Evolutionary conservation across 2,888 invertebrate species (phyloP).

Genomic region (Lasius fuliginosus): DNA sequence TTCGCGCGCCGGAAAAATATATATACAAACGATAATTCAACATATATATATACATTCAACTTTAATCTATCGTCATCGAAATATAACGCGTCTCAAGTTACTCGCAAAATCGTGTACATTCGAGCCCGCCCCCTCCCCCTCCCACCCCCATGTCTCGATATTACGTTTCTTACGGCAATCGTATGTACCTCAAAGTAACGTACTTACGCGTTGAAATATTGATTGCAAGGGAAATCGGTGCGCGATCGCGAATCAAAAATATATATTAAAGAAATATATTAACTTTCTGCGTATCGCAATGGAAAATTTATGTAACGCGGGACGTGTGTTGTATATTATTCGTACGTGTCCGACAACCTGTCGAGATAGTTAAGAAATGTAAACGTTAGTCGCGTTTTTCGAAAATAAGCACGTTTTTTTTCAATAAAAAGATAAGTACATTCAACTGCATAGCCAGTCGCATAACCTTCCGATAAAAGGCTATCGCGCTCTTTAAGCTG

Average conservation of each 20-base stretch:
- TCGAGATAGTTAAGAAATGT: not conserved
- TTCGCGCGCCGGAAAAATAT: not conserved
- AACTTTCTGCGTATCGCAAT: not conserved
- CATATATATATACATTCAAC: not conserved
- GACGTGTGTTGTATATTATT: not conserved
- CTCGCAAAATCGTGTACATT: slow-evolving; percentile 48
- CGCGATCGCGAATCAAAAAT: slow-evolving; percentile 13
- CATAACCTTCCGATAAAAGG: not conserved
- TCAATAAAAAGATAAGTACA: slow-evolving; percentile 66
- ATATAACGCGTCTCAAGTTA: slow-evolving; percentile 2
- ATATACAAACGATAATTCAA: slow-evolving; percentile 8
- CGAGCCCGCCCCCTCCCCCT: not conserved
- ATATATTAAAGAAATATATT: slow-evolving; percentile 3
- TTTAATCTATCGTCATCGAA: not conserved
- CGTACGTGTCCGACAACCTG: not conserved
- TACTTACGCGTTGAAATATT: not conserved
- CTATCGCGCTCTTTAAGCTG: not conserved
- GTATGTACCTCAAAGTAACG: not conserved
- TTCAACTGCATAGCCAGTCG: slow-evolving; percentile 3
- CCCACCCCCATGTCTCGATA: not conserved
- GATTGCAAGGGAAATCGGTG: slow-evolving; percentile 16
- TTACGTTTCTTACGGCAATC: slow-evolving; percentile 51
- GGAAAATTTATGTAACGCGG: not conserved
- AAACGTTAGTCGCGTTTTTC: slow-evolving; percentile 16
- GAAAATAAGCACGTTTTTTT: slow-evolving; percentile 30